Conservation (phyloP, 2,113 vertebrate genomes). For the Protobothrops mucrosquamatus region DNA sequence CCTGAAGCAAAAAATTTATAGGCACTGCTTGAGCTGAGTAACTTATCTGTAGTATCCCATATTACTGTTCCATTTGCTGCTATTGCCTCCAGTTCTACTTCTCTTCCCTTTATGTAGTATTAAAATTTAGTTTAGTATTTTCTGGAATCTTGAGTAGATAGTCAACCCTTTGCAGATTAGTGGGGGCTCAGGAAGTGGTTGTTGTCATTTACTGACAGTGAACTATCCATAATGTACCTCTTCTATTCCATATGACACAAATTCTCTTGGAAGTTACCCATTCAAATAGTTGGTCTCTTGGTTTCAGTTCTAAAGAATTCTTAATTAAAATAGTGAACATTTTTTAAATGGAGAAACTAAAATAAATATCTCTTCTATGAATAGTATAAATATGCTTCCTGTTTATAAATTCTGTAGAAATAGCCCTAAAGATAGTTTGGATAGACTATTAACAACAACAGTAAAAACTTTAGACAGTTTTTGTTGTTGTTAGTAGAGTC, state of each 20-base stretch:
- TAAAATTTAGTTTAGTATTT: neutral
- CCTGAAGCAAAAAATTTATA: neutral
- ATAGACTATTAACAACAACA: neutral
- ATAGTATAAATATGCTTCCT: neutral
- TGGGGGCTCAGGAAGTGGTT: neutral
- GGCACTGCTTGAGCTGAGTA: neutral
- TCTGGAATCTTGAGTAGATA: neutral
- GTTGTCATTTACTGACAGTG: neutral
- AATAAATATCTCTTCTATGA: neutral
- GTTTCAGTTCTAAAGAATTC: neutral
- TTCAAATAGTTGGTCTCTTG: neutral
- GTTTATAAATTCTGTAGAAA: constrained; percentile 6
- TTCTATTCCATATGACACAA: constrained; percentile 6
- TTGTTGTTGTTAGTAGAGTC: neutral
- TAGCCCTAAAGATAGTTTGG: neutral
- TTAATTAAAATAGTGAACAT: neutral
- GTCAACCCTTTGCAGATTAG: neutral
- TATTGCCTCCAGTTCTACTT: neutral
- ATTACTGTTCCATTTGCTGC: neutral
- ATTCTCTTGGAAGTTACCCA: neutral
- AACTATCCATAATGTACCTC: neutral
- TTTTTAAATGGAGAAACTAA: constrained; percentile 3
- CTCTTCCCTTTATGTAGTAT: neutral
- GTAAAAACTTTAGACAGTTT: neutral
- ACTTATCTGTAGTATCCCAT: neutral